A percentile compares a stretch with the other conserved stretches of the same genome.
Evolutionary conservation across 2,113 vertebrate species (phyloP).

Genomic region (Dicerorhinus sumatrensis): DNA sequence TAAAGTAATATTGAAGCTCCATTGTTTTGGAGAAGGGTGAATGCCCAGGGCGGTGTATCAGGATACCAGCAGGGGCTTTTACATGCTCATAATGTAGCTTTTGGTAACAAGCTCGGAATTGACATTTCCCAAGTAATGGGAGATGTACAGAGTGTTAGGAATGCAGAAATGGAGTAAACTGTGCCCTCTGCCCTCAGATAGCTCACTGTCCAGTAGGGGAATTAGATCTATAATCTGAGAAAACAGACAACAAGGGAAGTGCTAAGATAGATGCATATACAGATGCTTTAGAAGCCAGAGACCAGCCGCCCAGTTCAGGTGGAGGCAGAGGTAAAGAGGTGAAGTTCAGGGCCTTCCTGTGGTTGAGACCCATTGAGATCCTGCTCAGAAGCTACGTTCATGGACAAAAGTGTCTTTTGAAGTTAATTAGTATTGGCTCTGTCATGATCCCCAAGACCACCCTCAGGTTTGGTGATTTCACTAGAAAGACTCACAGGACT

Average conservation of each 20-base stretch:
- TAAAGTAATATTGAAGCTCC: background rate
- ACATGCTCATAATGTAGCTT: background rate
- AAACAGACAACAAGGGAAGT: background rate
- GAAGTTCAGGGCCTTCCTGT: background rate
- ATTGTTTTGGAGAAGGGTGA: background rate
- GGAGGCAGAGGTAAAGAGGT: background rate
- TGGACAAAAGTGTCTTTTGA: background rate
- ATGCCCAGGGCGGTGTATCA: accelerated
- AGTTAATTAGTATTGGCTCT: background rate
- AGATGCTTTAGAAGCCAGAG: background rate
- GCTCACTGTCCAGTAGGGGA: background rate
- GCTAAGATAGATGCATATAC: accelerated
- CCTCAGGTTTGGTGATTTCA: background rate
- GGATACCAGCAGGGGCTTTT: background rate
- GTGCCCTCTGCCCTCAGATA: background rate
- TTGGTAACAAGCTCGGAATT: background rate
- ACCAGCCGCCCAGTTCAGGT: accelerated
- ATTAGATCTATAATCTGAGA: accelerated
- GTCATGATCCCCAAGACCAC: background rate
- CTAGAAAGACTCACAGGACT: background rate
- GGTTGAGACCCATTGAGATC: background rate
- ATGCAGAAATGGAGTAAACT: too few relatives aligned
- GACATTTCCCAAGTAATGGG: background rate
- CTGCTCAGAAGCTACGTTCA: background rate
- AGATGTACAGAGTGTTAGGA: background rate